Percentiles rank a stretch among this genome's conserved stretches.
Evolutionary conservation across 2,113 vertebrate genomes (phyloP).

Genomic region (Polyodon spathula): DNA sequence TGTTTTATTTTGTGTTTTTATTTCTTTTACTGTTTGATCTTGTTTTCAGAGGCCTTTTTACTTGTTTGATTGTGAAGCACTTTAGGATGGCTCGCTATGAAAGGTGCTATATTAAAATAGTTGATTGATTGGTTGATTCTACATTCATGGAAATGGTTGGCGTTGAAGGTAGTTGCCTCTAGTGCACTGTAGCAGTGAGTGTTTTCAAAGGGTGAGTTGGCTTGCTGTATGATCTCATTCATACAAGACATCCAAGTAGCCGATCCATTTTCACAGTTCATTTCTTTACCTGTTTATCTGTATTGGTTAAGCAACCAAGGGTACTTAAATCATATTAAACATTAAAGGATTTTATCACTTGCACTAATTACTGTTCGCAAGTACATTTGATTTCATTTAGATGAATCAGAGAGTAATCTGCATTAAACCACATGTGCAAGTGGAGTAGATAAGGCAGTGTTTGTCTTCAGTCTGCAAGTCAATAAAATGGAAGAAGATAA

Average conservation of each 20-base stretch:
- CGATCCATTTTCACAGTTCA: conserved; percentile 6
- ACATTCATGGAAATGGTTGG: neutral
- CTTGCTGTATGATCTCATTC: neutral
- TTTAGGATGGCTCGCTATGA: no score
- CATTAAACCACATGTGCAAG: conserved; percentile 31
- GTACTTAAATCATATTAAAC: conserved; percentile 24
- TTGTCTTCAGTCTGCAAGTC: conserved; percentile 30
- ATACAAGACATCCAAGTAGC: neutral
- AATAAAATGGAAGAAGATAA: conserved; percentile 27
- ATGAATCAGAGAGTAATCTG: conserved; percentile 27
- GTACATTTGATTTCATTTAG: conserved; percentile 27
- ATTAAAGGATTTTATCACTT: conserved; percentile 20
- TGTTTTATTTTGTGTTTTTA: no score
- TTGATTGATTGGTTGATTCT: neutral
- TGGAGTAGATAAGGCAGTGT: conserved; percentile 25
- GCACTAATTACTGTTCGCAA: conserved; percentile 27
- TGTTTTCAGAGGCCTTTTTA: no score
- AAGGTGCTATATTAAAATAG: no score
- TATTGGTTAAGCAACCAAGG: conserved; percentile 10
- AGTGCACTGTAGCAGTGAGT: neutral
- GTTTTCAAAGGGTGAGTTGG: neutral
- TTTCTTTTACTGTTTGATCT: no score
- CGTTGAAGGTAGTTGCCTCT: neutral
- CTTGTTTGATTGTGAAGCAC: no score
- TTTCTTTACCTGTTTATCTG: conserved; percentile 9